A percentile compares a stretch with the other conserved stretches of the same genome.
Conservation (phyloP, 2,113 vertebrate species). For the Platichthys flesus region DNA sequence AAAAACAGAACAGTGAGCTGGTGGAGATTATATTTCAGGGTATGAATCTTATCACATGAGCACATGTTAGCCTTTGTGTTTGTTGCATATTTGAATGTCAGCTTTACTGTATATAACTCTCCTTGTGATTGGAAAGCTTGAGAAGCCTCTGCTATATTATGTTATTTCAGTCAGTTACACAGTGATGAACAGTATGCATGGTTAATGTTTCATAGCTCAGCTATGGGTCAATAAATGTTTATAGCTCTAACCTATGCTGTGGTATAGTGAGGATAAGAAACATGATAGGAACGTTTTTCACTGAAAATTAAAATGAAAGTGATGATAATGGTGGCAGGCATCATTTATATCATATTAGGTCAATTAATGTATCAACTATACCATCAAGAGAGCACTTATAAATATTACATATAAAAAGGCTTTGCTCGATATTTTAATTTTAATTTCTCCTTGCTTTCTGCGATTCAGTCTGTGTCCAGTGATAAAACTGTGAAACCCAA, state of each 20-base stretch:
- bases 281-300: neutral
- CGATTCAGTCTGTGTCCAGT: too few relatives aligned
- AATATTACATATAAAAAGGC: neutral
- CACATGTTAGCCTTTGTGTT: neutral
- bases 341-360: neutral
- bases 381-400: neutral
- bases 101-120: constrained; percentile 5
- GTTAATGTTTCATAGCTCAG: constrained; percentile 2
- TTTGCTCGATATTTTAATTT: neutral
- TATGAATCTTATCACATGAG: neutral
- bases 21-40: neutral
- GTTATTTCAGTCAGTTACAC: neutral
- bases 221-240: neutral
- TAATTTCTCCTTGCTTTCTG: neutral
- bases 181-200: constrained; percentile 18
- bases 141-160: neutral
- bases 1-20: neutral
- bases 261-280: neutral
- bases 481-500: too few relatives aligned
- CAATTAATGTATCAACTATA: neutral
- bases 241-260: neutral
- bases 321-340: neutral
- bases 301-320: neutral
- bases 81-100: neutral
- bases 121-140: neutral